Conservation (phyloP, 2,888 invertebrate species). For the Latheticus oryzae region DNA sequence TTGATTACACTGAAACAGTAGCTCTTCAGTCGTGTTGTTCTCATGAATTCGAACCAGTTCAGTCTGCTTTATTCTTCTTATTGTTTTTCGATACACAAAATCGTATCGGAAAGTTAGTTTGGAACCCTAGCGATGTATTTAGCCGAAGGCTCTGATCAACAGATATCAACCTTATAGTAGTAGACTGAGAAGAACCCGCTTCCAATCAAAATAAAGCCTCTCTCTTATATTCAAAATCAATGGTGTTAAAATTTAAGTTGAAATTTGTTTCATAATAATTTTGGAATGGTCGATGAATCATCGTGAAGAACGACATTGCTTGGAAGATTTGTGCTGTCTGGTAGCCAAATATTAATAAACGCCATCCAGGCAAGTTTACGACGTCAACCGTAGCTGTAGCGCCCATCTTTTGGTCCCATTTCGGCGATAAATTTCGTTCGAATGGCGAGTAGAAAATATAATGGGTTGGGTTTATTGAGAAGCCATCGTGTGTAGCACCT, state of each 20-base stretch:
- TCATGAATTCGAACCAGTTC: slow-evolving; percentile 35
- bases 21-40: slow-evolving; percentile 28
- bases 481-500: slow-evolving; percentile 11
- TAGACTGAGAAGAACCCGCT: slow-evolving; percentile 24
- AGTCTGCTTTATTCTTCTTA: slow-evolving; percentile 22
- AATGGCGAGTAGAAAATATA: slow-evolving; percentile 9
- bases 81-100: slow-evolving; percentile 40
- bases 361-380: slow-evolving; percentile 3
- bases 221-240: slow-evolving; percentile 16
- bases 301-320: no score
- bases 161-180: slow-evolving; percentile 29
- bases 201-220: slow-evolving; percentile 27
- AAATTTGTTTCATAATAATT: no score
- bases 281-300: no score
- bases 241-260: no score
- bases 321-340: slow-evolving; percentile 26
- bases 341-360: slow-evolving; percentile 23
- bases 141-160: slow-evolving; percentile 28
- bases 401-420: slow-evolving; percentile 2
- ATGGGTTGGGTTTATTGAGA: slow-evolving; percentile 6
- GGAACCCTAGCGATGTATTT: slow-evolving; percentile 32
- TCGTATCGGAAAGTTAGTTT: slow-evolving; percentile 35
- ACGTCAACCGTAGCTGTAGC: slow-evolving; percentile 3
- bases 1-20: slow-evolving; percentile 34
- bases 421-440: slow-evolving; percentile 8